Evolutionary conservation across 2,113 vertebrate genomes (phyloP), one percentile per base, ranked within the genome.

Genomic region (Equus quagga): DNA sequence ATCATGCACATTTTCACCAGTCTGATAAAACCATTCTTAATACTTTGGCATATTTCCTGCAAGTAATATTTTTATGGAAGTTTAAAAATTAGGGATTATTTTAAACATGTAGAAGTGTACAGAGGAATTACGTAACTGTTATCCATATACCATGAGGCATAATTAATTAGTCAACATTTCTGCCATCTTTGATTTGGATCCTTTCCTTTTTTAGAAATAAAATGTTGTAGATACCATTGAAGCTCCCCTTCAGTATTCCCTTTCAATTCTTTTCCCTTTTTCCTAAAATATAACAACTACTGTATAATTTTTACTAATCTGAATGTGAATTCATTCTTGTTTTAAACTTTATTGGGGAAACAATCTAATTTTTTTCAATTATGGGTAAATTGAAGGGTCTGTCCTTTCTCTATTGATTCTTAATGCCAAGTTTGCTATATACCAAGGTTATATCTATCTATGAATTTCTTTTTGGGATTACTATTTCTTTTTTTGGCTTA

Each of bases 41-140:
- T 91, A 73, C 82, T 98, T 86, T 67, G 78, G 8, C 56, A 67
- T 95, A 67, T 91, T 95, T 89, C 41, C 36, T 86, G 28, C 46
- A 91, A 78, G 54, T 75, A 92, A 69, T 84, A 78, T 79, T 82
- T 86, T 86, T 70, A 88, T 79, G 67, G 12, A 91, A 60, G 4
- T 82, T 79, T 60, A 89, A 56, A 81, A 64, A 62, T 96, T 56
- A 94, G 73, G 31, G 41, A 36, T 82, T 31, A 49, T 94, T 86
- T 89, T 19, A 94, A 72, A 49, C 21, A 76, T 60, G 41, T 82
- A 58, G 26, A 58, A 69, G 24, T 78, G 8, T 65, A 49, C 31
- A 76, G 73, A 89, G 31, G 85, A 96, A 86, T 85, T 62, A 24
- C 78, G 17, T 69, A 73, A 82, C 41, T 41, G 15, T n/a, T 65